These are phyloP conservation scores for Margaritifera margaritifera DNA, from an alignment of 2,888 invertebrate species.

Conservation along the genomic window DNA sequence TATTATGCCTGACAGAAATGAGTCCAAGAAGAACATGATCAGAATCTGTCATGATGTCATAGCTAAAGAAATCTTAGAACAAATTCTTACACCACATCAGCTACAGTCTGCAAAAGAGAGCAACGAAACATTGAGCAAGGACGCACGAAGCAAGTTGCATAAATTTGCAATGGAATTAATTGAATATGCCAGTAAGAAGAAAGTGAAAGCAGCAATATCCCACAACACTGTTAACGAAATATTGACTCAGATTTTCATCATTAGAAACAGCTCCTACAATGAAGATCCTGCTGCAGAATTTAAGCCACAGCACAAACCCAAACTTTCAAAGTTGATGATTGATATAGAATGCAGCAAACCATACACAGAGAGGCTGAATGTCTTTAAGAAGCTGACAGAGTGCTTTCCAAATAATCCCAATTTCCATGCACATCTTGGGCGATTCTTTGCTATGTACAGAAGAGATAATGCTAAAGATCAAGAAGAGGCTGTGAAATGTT, in stretches of 20 bases:
- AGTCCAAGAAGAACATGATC: constrained; percentile 10
- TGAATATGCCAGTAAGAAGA: constrained; percentile 22
- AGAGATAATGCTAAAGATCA: constrained; percentile 32
- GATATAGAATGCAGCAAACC: constrained; percentile 23
- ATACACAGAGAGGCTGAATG: constrained; percentile 23
- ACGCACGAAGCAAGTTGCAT: constrained; percentile 29
- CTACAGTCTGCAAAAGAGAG: background rate
- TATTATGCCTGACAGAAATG: constrained; percentile 4
- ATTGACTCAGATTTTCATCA: constrained; percentile 32
- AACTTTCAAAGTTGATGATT: constrained; percentile 15
- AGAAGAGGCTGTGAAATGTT: constrained; percentile 35
- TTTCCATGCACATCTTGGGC: constrained; percentile 45
- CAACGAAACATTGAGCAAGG: constrained; percentile 12
- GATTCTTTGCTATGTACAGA: constrained; percentile 40
- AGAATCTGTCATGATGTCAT: constrained; percentile 18
- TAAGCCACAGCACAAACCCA: constrained; percentile 2
- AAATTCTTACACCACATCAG: constrained; percentile 14
- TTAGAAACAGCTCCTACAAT: constrained; percentile 14
- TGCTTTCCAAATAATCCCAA: constrained; percentile 43
- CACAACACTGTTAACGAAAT: constrained; percentile 11
- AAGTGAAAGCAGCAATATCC: background rate
- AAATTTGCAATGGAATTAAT: constrained; percentile 26
- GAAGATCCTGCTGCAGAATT: constrained; percentile 15
- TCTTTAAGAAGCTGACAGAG: constrained; percentile 32
- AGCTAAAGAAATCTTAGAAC: constrained; percentile 28